Base-by-base conservation (phyloP, 2,113 vertebrate species). In the Oreochromis niloticus region DNA sequence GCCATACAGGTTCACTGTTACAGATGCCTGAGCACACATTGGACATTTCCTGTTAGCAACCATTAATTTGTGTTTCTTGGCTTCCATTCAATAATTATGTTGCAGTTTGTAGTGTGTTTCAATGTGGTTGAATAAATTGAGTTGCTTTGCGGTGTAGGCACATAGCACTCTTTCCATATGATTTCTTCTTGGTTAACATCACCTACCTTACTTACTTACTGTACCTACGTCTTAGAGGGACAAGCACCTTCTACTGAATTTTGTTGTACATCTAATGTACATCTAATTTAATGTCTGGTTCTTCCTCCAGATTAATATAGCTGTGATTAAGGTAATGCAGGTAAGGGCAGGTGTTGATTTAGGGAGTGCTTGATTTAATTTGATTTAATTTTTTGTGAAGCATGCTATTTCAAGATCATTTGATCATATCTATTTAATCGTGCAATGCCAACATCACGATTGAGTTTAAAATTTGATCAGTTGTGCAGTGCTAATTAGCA, bases 341-440 rank as follows among this genome's bases (percentile, higher is more conserved):
- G 1, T 9, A 71, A 71, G 36, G n/a, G 7, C 63, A 71, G 36
- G 12, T 43, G 9, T 41, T 71, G 63, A 41, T 43, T 24, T 43
- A 71, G 36, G 63, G 63, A 71, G 11, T 4, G 7, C 36, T 14
- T 14, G n/a, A 9, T 71, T 43, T 71, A 14, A 22, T 41, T 68
- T 19, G 0, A 63, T 68, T 68, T 24, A 0, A 24, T 71, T 71
- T 41, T 71, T 71, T 71, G 63, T 71, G 63, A 71, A 71, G n/a
- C 36, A 71, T 41, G 36, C 63, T 43, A 24, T 71, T 71, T 24
- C 12, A 71, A 41, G 36, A 71, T 71, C 36, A 9, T 9, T 41
- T 41, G 36, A 41, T 71, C 63, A 9, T 14, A 22, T 71, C 7
- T 41, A 4, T 43, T 71, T 41, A 24, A 71, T 24, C 9, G 12